Percentiles rank a stretch among this genome's conserved stretches.
phyloP scores from a whole-genome alignment of 2,888 invertebrate species.

The Thereva nobilitata region DNA sequence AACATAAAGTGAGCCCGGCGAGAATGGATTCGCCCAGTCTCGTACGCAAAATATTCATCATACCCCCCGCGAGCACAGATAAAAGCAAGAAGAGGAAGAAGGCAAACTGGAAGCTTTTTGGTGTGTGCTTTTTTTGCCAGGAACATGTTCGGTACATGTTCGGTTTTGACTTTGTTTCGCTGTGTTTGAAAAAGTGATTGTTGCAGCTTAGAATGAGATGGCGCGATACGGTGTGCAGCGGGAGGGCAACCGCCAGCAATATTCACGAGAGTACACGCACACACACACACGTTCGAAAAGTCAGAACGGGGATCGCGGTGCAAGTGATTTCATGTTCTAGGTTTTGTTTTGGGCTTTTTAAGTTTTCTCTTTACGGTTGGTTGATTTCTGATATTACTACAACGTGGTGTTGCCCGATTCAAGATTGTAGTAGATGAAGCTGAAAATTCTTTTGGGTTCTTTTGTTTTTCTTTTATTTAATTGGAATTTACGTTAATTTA shows the following conservation, averaged over 20 bases:
- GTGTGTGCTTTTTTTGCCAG: slow-evolving; percentile 26
- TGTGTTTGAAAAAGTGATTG: no score
- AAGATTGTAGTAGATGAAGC: background rate
- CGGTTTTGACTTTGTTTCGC: slow-evolving; percentile 7
- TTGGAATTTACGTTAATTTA: no score
- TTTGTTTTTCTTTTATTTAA: no score
- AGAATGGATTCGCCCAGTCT: slow-evolving; percentile 36
- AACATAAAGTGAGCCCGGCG: slow-evolving; percentile 35
- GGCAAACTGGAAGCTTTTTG: slow-evolving; percentile 28
- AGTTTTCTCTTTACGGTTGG: slow-evolving; percentile 26
- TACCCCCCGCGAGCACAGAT: slow-evolving; percentile 18
- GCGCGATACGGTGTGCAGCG: no score
- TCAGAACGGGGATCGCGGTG: background rate
- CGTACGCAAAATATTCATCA: slow-evolving; percentile 38
- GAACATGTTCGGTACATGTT: slow-evolving; percentile 13
- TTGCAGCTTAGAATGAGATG: no score
- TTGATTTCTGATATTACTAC: slow-evolving; percentile 28
- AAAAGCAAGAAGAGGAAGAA: slow-evolving; percentile 19
- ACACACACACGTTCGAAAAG: no score
- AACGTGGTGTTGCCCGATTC: slow-evolving; percentile 17
- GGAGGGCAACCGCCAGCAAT: no score
- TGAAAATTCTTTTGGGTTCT: background rate
- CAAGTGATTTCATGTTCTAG: slow-evolving; percentile 33
- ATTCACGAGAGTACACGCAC: no score
- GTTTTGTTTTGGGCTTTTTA: slow-evolving; percentile 14